Base-by-base conservation (phyloP, 2,888 invertebrate species). In the Mystacides longicornis region DNA sequence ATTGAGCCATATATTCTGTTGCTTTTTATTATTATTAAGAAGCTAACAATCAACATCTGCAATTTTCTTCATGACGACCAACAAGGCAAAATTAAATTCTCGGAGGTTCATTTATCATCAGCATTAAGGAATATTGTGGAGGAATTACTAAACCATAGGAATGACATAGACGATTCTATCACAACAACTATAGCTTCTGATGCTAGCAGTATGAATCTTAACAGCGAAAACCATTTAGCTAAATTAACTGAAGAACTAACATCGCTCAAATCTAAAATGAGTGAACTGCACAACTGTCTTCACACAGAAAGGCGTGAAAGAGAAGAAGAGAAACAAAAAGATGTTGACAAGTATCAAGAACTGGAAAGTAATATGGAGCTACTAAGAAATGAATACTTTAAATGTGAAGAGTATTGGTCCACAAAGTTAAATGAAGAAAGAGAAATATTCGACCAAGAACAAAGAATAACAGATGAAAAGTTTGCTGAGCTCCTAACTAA, bases 401-500 rank as follows among this genome's bases (percentile, higher is more conserved):
- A 84, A 58, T 88, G 89, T 68, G 93, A 93, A 68, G 91, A 91
- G 68, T 92, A 92, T 72, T 93, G 92, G 92, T 79, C 83, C 49
- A 74, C 75, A 27, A 91, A 91, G 70, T 72, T 92, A 55, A 83
- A 85, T 49, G 89, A 87, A 59, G 92, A 92, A 69, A 78, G 91
- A 23, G 81, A 81, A 61, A 71, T 85, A 55, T 86, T 83, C 66
- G 86, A 86, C 64, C 83, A 84, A 59, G 89, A 90, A 66, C 88
- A 88, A 69, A 80, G 81, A 62, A 81, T 85, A 48, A 86, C 81
- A 60, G 89, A 86, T 67, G 87, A 87, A 64, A 87, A 89, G 62
- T 82, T 90, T 60, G 77, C 81, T 1, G 87, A 88, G 62, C 72
- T 91, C 22, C 79, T 87, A 63, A 74, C 77, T 21, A 87, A 88